Percentiles rank a stretch among this genome's conserved stretches.
Conservation (phyloP, 2,888 invertebrate genomes). For the Drosophila mettleri region DNA sequence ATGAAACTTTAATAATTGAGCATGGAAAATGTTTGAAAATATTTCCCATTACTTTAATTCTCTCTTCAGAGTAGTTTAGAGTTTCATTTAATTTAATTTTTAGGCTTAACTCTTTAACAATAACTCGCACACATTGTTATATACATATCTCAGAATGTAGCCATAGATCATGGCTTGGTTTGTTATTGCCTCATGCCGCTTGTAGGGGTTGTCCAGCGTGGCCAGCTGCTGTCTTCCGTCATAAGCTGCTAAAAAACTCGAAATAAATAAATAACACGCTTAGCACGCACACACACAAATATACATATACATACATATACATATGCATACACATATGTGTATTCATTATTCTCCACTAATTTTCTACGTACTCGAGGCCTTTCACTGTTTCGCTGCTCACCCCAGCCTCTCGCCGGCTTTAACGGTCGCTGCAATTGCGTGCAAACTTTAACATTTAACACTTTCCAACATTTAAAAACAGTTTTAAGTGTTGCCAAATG, state of each 20-base stretch:
- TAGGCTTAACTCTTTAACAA: too few species aligned
- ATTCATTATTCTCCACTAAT: conserved; percentile 1
- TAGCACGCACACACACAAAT: neutral
- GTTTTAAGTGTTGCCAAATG: conserved; percentile 34
- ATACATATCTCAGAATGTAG: neutral
- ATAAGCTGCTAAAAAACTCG: conserved; percentile 4
- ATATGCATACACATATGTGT: neutral
- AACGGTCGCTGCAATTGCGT: conserved; percentile 47
- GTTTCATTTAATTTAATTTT: too few species aligned
- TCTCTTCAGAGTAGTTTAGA: too few species aligned
- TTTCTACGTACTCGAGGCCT: neutral
- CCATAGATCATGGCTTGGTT: conserved; percentile 1
- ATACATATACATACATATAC: neutral
- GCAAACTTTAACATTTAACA: conserved; percentile 38
- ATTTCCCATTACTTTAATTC: conserved; percentile 4
- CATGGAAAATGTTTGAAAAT: neutral
- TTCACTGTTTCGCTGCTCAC: neutral
- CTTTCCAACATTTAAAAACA: conserved; percentile 20
- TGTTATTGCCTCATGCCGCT: conserved; percentile 3
- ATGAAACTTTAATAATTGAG: neutral
- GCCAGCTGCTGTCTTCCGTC: conserved; percentile 3
- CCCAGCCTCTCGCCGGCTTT: neutral
- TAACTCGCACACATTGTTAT: too few species aligned
- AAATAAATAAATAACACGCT: neutral
- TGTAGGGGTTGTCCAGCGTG: neutral